Conservation (phyloP, 2,888 invertebrate species). For the Teleiodes luculella region DNA sequence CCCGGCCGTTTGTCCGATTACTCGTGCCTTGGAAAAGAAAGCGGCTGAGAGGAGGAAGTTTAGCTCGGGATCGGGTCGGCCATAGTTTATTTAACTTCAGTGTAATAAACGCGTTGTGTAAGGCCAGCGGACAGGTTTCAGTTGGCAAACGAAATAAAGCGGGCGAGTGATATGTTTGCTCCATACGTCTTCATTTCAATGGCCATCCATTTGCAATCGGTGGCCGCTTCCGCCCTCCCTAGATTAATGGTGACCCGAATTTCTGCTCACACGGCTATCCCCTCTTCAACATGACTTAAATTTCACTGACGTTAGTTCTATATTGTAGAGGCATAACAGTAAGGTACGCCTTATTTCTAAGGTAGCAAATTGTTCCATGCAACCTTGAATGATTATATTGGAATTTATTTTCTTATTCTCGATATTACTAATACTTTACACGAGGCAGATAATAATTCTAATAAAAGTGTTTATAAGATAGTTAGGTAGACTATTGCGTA, state of each 20-base stretch:
- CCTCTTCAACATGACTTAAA: neutral
- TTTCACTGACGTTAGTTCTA: too few species aligned
- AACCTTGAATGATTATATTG: too few species aligned
- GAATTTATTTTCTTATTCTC: too few species aligned
- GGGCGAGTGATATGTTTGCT: constrained; percentile 58
- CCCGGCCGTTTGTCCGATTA: constrained; percentile 43
- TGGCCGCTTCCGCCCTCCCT: constrained; percentile 19
- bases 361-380: too few species aligned
- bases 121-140: constrained; percentile 14
- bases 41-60: constrained; percentile 39
- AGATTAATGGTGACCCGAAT: constrained; percentile 28
- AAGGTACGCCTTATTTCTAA: too few species aligned
- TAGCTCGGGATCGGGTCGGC: constrained; percentile 27
- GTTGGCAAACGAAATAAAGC: constrained; percentile 51
- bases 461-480: too few species aligned
- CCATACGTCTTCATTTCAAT: constrained; percentile 14
- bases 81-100: constrained; percentile 39
- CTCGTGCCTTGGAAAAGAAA: constrained; percentile 45
- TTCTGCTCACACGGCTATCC: neutral
- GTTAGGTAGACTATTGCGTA: too few species aligned
- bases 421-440: too few species aligned
- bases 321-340: too few species aligned
- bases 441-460: too few species aligned
- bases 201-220: constrained; percentile 25
- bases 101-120: constrained; percentile 45